Evolutionary conservation across 2,113 vertebrate species (phyloP).

Genomic region (Lagopus leucura): DNA sequence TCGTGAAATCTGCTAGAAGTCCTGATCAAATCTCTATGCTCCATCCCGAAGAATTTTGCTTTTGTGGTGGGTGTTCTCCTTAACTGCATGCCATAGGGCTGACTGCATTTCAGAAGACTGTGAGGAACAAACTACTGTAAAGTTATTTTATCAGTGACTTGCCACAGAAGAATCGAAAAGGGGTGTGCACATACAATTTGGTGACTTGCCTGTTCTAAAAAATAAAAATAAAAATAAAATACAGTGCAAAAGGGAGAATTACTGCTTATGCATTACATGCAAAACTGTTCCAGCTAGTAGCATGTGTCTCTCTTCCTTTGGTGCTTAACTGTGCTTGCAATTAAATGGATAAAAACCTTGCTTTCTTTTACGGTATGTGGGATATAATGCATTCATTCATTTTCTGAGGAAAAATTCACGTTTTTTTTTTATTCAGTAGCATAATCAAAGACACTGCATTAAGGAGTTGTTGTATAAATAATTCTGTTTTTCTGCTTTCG

Average conservation of each 20-base stretch:
- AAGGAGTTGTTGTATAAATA: constrained; percentile 2
- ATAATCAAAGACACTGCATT: constrained; percentile 8
- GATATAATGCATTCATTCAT: not conserved
- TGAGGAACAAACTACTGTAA: not conserved
- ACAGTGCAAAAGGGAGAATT: not conserved
- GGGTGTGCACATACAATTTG: not conserved
- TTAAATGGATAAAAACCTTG: constrained; percentile 12
- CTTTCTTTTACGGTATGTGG: not conserved
- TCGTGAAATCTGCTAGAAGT: not conserved
- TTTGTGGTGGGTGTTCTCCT: not conserved
- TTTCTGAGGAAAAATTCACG: not conserved
- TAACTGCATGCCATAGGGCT: not conserved
- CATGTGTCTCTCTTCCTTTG: not conserved
- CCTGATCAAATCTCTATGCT: not conserved
- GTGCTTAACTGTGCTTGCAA: not conserved
- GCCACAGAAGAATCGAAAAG: not conserved
- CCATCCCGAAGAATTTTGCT: not conserved
- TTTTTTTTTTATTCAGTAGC: not conserved
- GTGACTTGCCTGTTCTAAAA: not conserved
- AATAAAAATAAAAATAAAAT: not conserved
- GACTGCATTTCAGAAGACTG: not conserved
- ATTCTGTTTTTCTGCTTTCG: not conserved
- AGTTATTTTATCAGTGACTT: not conserved
- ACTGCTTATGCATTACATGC: not conserved
- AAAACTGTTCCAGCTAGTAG: constrained; percentile 6